phyloP scores from a whole-genome alignment of 1,140 invertebrate species.

The Sarcophaga peregrina region DNA sequence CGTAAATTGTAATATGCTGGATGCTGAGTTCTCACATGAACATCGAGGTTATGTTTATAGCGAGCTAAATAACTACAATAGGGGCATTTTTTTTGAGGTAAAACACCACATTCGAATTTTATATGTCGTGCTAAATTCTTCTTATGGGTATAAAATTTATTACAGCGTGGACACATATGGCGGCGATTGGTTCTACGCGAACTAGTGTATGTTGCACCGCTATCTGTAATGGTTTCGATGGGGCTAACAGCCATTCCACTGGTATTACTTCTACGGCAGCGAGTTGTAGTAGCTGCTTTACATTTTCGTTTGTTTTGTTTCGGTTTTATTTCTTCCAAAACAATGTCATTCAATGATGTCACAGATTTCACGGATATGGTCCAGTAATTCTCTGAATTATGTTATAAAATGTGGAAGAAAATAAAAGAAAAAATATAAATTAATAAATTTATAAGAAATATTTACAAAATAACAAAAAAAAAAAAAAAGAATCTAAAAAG shows the following conservation, averaged over 20 bases:
- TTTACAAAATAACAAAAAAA: too few relatives aligned
- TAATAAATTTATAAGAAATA: neutral
- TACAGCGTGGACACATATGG: slow-evolving; percentile 69
- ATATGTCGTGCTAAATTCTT: slow-evolving; percentile 70
- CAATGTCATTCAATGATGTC: slow-evolving; percentile 60
- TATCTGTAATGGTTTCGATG: neutral
- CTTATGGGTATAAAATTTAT: slow-evolving; percentile 72
- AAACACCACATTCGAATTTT: slow-evolving; percentile 70
- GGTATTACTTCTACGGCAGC: neutral
- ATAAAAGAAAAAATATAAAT: slow-evolving; percentile 1
- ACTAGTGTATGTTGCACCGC: neutral
- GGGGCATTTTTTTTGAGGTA: slow-evolving; percentile 72
- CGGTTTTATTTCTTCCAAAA: slow-evolving; percentile 42
- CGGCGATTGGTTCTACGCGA: neutral
- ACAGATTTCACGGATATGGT: slow-evolving; percentile 59
- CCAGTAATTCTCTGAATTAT: slow-evolving; percentile 56
- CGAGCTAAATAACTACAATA: slow-evolving; percentile 71
- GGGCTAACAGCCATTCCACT: neutral
- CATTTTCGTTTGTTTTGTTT: slow-evolving; percentile 34
- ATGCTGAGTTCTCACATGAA: slow-evolving; percentile 67
- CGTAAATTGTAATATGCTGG: slow-evolving; percentile 49
- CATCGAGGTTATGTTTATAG: slow-evolving; percentile 70
- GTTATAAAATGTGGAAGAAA: slow-evolving; percentile 33
- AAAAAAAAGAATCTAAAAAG: too few relatives aligned
- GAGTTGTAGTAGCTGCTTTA: slow-evolving; percentile 26